Evolutionary conservation across 2,888 invertebrate genomes (phyloP).

Genomic region (Phytoseiulus persimilis): DNA sequence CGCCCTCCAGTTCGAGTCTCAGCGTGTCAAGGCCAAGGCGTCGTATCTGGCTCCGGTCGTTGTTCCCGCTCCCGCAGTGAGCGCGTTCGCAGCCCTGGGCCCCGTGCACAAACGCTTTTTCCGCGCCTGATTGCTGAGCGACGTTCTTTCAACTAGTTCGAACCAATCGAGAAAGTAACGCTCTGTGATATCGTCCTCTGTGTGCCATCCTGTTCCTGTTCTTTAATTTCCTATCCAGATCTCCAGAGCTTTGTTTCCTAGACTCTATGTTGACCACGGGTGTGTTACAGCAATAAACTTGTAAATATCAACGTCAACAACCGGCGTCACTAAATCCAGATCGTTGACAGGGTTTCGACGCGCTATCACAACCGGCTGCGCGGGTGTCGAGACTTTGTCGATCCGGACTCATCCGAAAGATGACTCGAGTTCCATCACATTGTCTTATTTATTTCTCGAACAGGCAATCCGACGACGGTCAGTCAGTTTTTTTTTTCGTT

Average conservation of each 20-base stretch:
- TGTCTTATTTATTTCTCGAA: too few species aligned
- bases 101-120: constrained; percentile 26
- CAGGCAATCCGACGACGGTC: too few species aligned
- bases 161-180: not conserved
- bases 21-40: constrained; percentile 25
- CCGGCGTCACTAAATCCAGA: too few species aligned
- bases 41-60: constrained; percentile 20
- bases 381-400: too few species aligned
- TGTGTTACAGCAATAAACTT: not conserved
- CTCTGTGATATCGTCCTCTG: constrained; percentile 31
- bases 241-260: not conserved
- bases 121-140: constrained; percentile 7
- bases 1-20: constrained; percentile 37
- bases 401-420: too few species aligned
- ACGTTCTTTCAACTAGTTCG: not conserved
- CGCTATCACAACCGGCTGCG: too few species aligned
- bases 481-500: too few species aligned
- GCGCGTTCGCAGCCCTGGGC: not conserved
- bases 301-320: not conserved
- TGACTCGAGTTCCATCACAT: too few species aligned
- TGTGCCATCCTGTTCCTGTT: constrained; percentile 13
- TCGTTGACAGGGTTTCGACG: too few species aligned
- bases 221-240: constrained; percentile 17
- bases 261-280: not conserved
- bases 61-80: constrained; percentile 22